Evolutionary conservation across 2,113 vertebrate species (phyloP).

Genomic region (Cairina moschata): DNA sequence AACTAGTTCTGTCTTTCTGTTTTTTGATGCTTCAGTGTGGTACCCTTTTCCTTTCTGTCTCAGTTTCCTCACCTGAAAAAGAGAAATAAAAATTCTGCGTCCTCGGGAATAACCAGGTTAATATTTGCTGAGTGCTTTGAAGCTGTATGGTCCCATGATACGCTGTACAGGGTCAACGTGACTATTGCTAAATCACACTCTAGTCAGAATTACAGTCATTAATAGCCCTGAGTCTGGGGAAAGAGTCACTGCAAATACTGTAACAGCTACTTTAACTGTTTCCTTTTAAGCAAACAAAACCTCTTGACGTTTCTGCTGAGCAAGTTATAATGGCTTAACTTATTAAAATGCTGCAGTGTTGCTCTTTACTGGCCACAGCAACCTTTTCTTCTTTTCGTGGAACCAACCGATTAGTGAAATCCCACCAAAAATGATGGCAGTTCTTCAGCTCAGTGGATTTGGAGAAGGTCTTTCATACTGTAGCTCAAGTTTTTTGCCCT

Average conservation of each 20-base stretch:
- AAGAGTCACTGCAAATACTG: conserved; percentile 66
- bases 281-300: conserved; percentile 63
- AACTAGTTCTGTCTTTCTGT: background rate
- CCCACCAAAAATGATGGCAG: conserved; percentile 10
- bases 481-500: conserved; percentile 13
- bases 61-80: background rate
- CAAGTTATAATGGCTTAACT: conserved; percentile 28
- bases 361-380: background rate
- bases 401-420: conserved; percentile 47
- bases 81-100: background rate
- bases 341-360: conserved; percentile 32
- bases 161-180: conserved; percentile 29
- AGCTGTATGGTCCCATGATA: conserved; percentile 52
- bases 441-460: conserved; percentile 36
- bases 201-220: conserved; percentile 64
- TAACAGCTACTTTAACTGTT: conserved; percentile 59
- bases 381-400: background rate
- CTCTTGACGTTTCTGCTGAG: conserved; percentile 50
- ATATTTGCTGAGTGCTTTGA: conserved; percentile 62
- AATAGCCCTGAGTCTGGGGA: conserved; percentile 62
- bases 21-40: background rate
- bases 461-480: conserved; percentile 40
- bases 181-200: conserved; percentile 69
- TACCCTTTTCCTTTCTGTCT: background rate
- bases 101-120: conserved; percentile 43